Conservation (phyloP, 92 coral and sea anemone species). For the Porites divaricata region DNA sequence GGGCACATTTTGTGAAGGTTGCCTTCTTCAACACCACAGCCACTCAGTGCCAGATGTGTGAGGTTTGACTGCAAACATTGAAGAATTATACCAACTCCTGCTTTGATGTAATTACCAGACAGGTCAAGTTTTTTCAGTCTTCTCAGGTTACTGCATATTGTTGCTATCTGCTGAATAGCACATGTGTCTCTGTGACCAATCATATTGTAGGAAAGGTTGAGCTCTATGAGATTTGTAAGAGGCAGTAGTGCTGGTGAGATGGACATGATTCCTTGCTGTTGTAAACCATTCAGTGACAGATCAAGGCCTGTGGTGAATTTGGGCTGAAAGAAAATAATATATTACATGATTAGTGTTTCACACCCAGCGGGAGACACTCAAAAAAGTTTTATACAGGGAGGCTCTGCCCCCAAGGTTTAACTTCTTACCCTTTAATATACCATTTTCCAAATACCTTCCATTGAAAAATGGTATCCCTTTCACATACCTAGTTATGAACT, state of each 20-base stretch:
- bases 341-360: too few relatives aligned
- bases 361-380: too few relatives aligned
- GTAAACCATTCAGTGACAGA: constrained; percentile 68
- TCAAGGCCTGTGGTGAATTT: constrained; percentile 62
- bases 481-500: too few relatives aligned
- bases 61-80: constrained; percentile 51
- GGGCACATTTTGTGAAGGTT: constrained; percentile 55
- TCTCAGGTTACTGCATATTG: constrained; percentile 52
- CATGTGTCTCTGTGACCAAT: constrained; percentile 41
- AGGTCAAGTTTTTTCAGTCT: constrained; percentile 71
- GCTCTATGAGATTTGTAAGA: constrained; percentile 67
- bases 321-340: constrained; percentile 57
- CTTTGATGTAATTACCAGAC: constrained; percentile 69
- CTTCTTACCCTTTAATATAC: too few relatives aligned
- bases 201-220: constrained; percentile 78
- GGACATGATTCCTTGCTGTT: constrained; percentile 42
- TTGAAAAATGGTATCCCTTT: too few relatives aligned
- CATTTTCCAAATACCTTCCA: too few relatives aligned
- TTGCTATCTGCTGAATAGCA: constrained; percentile 53
- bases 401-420: too few relatives aligned
- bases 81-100: constrained; percentile 50
- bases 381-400: too few relatives aligned
- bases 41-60: constrained; percentile 70
- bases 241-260: constrained; percentile 41
- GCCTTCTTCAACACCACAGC: constrained; percentile 66